phyloP scores from a whole-genome alignment of 92 coral and sea anemone genomes.

The Pocillopora grandis region DNA sequence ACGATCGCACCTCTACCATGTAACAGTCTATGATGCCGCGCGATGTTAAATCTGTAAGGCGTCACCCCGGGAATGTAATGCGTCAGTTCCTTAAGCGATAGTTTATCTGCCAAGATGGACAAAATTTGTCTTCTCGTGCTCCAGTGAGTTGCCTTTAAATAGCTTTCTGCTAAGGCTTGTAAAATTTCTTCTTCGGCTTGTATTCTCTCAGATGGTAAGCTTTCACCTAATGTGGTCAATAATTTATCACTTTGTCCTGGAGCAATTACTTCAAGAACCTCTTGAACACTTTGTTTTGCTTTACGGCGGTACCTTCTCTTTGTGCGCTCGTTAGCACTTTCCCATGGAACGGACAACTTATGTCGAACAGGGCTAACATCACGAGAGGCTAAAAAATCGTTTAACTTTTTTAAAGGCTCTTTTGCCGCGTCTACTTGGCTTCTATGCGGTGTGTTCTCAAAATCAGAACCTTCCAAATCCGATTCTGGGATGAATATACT shows the following conservation, averaged over 20 bases:
- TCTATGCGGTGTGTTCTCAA: conserved; percentile 23
- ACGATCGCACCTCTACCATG: conserved; percentile 44
- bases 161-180: conserved; percentile 33
- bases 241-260: conserved; percentile 39
- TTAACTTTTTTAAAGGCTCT: conserved; percentile 23
- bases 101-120: conserved; percentile 27
- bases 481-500: conserved; percentile 19
- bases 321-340: conserved; percentile 57
- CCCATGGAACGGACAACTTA: conserved; percentile 48
- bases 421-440: conserved; percentile 16
- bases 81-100: conserved; percentile 18
- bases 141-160: conserved; percentile 28
- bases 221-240: conserved; percentile 14
- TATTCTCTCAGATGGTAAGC: neutral
- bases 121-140: conserved; percentile 34
- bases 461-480: conserved; percentile 22
- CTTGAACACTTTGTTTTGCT: conserved; percentile 52
- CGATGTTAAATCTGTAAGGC: conserved; percentile 30
- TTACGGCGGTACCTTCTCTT: conserved; percentile 50
- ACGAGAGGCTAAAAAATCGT: conserved; percentile 32
- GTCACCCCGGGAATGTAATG: conserved; percentile 46
- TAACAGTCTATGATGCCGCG: conserved; percentile 35
- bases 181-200: conserved; percentile 33
- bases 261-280: conserved; percentile 59
- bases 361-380: conserved; percentile 39